Base-by-base conservation (phyloP, 2,113 vertebrate genomes). In the Chionodraco myersi region DNA sequence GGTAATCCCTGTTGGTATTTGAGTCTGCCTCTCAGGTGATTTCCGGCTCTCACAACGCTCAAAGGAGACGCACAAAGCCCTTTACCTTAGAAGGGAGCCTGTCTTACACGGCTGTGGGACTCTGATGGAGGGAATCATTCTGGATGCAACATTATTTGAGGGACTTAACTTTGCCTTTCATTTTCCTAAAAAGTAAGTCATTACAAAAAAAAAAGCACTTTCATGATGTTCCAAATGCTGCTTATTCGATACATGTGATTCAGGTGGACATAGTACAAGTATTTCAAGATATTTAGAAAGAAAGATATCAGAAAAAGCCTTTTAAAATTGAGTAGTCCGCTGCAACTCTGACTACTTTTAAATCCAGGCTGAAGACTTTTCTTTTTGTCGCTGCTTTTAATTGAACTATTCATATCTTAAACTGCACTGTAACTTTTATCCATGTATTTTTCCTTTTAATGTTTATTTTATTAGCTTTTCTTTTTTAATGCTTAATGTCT, bases 1-100 rank as follows among this genome's bases (percentile, higher is more conserved):
- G 3, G 70, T 77, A 80, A 73, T 83, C 80, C 72, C 58, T 23
- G 69, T 18, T 48, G 62, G 53, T 49, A n/a, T 82, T 77, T 30
- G 30, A 54, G 41, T 66, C 30, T 56, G 72, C 21, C 59, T 47
- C 59, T 68, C 60, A 65, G 51, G 41, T 74, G 68, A 75, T 56
- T 59, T 41, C 34, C 59, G 54, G 73, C 47, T 60, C 45, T 26
- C 18, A 81, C 3, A 4, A 44, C 1, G 1, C 34, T 48, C n/a
- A 47, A 53, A 61, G 62, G 26, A 66, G 1, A 49, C 8, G 26
- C 23, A 54, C 14, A 47, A 13, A 67, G 59, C 18, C 47, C 12
- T 1, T 41, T 10, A 18, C 58, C 34, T n/a, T 61, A 15, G 48
- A 13, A 26, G 53, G 2, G 18, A 11, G 5, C n/a, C 51, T 16